Base-by-base conservation (phyloP, 2,113 vertebrate species). In the Hypanus sabinus region DNA sequence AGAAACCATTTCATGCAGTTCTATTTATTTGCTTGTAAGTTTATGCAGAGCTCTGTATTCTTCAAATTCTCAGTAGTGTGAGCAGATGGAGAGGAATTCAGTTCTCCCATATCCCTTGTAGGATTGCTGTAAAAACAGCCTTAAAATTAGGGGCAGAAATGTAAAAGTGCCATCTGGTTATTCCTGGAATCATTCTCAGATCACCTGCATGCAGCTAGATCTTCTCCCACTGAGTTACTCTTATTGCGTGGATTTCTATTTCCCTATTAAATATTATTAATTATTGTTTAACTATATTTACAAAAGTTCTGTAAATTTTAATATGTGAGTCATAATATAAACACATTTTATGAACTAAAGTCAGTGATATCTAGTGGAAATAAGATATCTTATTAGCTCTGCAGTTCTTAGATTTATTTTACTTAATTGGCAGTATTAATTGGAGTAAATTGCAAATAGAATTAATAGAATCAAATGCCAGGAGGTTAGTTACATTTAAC, bases 251-350 rank as follows among this genome's bases (percentile, higher is more conserved):
- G 70, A 38, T 92, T 36, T 91, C 36, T 12, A 22, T 18, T 68
- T 36, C n/a, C 0, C 55, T 0, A 88, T n/a, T n/a, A n/a, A 88
- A 3, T 33, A 68, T 92, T n/a, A 20, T 70, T 70, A 92, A 92
- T 71, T 62, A 92, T 10, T 70, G 33, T 7, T n/a, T 62, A 70
- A 38, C 36, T n/a, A 38, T 24, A 62, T 91, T 70, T 33, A 36
- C n/a, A 97, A 96, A 94, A 97, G 96, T 96, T 96, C 95, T 95
- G 95, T 95, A 94, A 95, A 96, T 97, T 97, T 97, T 95, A 96
- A 94, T 96, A 95, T 95, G 83, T 94, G 95, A 97, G 96, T 96
- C 95, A 96, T 83, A 95, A 94, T 94, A 96, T 94, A 94, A 96
- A 94, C 95, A 95, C 96, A 95, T 96, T 95, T 46, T 95, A 94